Conservation (phyloP, 1,140 invertebrate genomes). For the Drosophila paulistorum region DNA sequence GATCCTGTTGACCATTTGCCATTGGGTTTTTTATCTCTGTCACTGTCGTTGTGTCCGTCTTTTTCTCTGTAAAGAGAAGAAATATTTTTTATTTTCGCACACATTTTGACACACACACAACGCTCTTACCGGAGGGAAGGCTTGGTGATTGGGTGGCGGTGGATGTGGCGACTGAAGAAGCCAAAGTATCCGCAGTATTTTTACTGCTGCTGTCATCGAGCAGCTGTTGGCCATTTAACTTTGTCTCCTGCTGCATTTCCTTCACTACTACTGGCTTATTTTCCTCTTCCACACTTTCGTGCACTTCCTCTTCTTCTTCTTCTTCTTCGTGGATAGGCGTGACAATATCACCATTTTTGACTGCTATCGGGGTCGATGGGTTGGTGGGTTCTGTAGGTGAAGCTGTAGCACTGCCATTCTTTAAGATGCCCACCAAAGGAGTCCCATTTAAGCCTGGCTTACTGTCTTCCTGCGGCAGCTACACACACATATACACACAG, state of each 20-base stretch:
- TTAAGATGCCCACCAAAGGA: constrained; percentile 78
- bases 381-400: constrained; percentile 34
- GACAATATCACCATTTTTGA: constrained; percentile 73
- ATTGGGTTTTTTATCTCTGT: background rate
- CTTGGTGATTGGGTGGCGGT: too few species aligned
- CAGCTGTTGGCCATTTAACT: constrained; percentile 31
- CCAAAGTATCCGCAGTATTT: constrained; percentile 25
- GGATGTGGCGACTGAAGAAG: background rate
- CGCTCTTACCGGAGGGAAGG: background rate
- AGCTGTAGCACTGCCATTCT: constrained; percentile 73
- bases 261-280: background rate
- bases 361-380: constrained; percentile 32
- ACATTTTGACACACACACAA: background rate
- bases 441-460: constrained; percentile 69
- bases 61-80: background rate
- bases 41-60: background rate
- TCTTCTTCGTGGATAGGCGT: constrained; percentile 67
- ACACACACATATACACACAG: background rate
- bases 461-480: constrained; percentile 82
- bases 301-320: background rate
- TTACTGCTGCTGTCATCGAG: constrained; percentile 31
- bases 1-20: constrained; percentile 43
- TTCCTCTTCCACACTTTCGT: background rate
- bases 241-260: constrained; percentile 14
- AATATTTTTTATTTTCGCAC: background rate